phyloP scores from a whole-genome alignment of 2,797 vertebrate species.

The Peromyscus melanophrys region DNA sequence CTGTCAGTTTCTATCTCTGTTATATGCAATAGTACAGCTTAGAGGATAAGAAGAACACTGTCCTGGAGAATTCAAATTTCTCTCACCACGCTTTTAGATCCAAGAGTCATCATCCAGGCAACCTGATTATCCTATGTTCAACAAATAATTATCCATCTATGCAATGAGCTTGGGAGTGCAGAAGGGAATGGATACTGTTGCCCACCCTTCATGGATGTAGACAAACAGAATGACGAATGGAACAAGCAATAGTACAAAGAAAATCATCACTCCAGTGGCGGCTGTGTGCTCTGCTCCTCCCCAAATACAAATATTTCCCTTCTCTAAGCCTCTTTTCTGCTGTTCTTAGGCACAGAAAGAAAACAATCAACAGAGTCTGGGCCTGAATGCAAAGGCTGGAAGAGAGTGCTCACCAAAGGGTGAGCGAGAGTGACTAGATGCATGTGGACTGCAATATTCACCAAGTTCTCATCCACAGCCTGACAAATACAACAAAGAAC shows the following conservation, averaged over 20 bases:
- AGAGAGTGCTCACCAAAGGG: background rate
- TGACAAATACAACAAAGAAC: background rate
- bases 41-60: background rate
- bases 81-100: background rate
- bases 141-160: conserved; percentile 6
- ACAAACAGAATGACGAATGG: background rate
- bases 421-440: background rate
- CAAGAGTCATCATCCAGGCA: background rate
- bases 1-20: background rate
- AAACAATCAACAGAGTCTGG: background rate
- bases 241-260: background rate
- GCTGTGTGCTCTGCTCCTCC: background rate
- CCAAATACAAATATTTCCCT: background rate
- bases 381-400: background rate
- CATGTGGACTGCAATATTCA: background rate
- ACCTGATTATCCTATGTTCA: background rate
- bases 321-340: background rate
- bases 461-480: background rate
- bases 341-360: background rate
- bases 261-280: background rate
- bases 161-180: background rate
- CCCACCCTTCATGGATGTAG: background rate
- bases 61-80: background rate
- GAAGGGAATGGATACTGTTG: background rate
- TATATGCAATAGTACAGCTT: background rate